Evolutionary conservation across 1,140 invertebrate species (phyloP).

Genomic region (Drosophila melanogaster): Release_6_plus_ISO1_MT NT_033777.3:12279001-12279500

Average conservation of each 20-base stretch:
- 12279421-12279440: conserved; percentile 77
- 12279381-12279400: too few relatives aligned
- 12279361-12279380: neutral
- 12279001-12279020: conserved; percentile 32
- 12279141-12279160: conserved; percentile 47
- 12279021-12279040: conserved; percentile 49
- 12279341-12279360: conserved; percentile 23
- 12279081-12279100: conserved; percentile 17
- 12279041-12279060: conserved; percentile 83
- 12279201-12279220: conserved; percentile 10
- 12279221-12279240: conserved; percentile 15
- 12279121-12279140: conserved; percentile 20
- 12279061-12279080: conserved; percentile 16
- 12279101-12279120: neutral
- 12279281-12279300: conserved; percentile 47
- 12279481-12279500: conserved; percentile 65
- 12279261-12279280: conserved; percentile 83
- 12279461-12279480: conserved; percentile 42
- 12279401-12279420: conserved; percentile 59
- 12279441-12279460: conserved; percentile 52
- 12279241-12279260: conserved; percentile 71
- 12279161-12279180: conserved; percentile 32
- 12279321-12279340: conserved; percentile 43
- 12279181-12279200: conserved; percentile 30
- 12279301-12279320: conserved; percentile 24